Conservation (phyloP, 1,140 invertebrate species). For the Drosophila fuyamai region DNA sequence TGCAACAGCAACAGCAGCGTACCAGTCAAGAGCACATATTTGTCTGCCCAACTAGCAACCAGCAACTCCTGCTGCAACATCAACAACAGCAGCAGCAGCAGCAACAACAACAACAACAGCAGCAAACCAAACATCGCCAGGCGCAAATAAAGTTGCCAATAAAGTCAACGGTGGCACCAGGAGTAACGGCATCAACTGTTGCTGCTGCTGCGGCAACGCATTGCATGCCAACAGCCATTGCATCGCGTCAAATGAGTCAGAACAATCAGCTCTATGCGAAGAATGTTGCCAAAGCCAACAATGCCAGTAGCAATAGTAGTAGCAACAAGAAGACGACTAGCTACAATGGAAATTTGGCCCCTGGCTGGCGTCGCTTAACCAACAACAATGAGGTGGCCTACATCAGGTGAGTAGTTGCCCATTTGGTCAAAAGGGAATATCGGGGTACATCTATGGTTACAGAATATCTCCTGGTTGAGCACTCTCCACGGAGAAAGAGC, state of each 20-base stretch:
- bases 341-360: constrained; percentile 82
- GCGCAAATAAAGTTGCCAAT: constrained; percentile 70
- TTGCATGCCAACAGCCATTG: constrained; percentile 68
- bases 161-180: constrained; percentile 39
- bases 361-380: constrained; percentile 81
- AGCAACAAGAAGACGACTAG: constrained; percentile 30
- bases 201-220: constrained; percentile 56
- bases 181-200: constrained; percentile 55
- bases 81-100: constrained; percentile 53
- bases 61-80: constrained; percentile 51
- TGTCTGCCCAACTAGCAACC: constrained; percentile 61
- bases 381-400: constrained; percentile 83
- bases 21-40: constrained; percentile 59
- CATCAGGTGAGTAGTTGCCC: constrained; percentile 76
- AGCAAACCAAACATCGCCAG: constrained; percentile 57
- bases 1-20: constrained; percentile 56
- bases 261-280: constrained; percentile 70
- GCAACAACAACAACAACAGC: constrained; percentile 43
- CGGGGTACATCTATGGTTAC: constrained; percentile 2
- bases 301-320: constrained; percentile 18
- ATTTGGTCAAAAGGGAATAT: constrained; percentile 1
- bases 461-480: constrained; percentile 22
- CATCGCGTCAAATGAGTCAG: constrained; percentile 72
- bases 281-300: constrained; percentile 66
- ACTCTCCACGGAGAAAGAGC: constrained; percentile 1